Base-by-base conservation (phyloP, 2,888 invertebrate species). In the Volucella inanis region DNA sequence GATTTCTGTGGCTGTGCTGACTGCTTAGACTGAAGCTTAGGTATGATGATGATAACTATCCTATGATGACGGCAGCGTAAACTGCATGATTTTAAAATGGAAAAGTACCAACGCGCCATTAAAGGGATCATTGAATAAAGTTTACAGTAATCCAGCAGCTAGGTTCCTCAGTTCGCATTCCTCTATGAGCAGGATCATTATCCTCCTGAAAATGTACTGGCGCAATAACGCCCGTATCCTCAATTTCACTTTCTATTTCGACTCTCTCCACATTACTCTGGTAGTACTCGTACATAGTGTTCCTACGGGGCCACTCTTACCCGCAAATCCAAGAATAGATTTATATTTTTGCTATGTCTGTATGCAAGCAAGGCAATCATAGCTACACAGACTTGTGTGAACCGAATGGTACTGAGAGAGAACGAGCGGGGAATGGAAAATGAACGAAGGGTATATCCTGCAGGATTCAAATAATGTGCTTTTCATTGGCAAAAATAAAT, bases 401-500 rank as follows among this genome's bases (percentile, higher is more conserved):
- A 31, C 6, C 6, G 31, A 31, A 31, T 1, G 31, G 4, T 2
- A 2, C 6, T 6, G 31, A 6, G 4, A 31, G 3, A 4, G 3
- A 22, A 3, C 22, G 22, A 22, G 4, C 3, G 31, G 31, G 6
- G 6, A 22, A 22, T n/a, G 50, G 54, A 43, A 50, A 77, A 18
- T 12, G 78, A 38, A 49, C 31, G 47, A 18, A 14, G 14, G 15
- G 38, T 64, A 65, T 85, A 80, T 77, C 71, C 80, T 62, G 71
- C 85, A 77, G 81, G 81, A 85, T 85, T 85, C 85, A 81, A 85
- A 85, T 85, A 85, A 85, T 85, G 81, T 85, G 76, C 81, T 85
- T 81, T 85, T 85, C 85, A 85, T 85, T 85, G 85, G 85, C 81
- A 85, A 85, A 76, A 85, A 85, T 85, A 85, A 85, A 85, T 85